Conservation (phyloP, 2,113 vertebrate species). For the Pteruthius melanotis region DNA sequence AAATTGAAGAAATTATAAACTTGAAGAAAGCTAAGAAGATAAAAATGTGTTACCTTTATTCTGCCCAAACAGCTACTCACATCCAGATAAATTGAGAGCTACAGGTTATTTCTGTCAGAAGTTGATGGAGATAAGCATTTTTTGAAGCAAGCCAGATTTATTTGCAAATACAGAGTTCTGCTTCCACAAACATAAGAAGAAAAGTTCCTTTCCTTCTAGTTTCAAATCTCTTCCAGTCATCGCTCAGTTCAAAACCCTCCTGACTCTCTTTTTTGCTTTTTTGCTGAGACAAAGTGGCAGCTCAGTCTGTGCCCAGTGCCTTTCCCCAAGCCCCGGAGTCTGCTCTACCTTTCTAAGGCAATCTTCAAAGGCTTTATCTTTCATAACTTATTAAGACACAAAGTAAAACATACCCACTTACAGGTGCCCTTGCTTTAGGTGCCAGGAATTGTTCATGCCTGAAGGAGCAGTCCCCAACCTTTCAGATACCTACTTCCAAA, state of each 20-base stretch:
- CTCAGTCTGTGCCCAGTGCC: neutral
- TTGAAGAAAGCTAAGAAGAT: neutral
- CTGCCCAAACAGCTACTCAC: neutral
- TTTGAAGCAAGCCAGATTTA: neutral
- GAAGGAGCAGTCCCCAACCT: neutral
- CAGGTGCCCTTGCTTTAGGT: fast-evolving
- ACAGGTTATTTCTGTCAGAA: neutral
- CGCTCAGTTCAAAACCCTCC: neutral
- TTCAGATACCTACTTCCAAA: neutral
- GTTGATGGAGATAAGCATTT: neutral
- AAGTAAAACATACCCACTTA: neutral
- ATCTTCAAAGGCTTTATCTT: neutral
- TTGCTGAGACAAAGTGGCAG: neutral
- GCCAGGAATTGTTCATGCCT: neutral
- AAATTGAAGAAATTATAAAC: neutral
- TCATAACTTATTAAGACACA: neutral
- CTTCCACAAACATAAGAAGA: neutral
- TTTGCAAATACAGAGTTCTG: neutral
- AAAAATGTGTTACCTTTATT: neutral
- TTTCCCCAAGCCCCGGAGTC: neutral
- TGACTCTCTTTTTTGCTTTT: neutral
- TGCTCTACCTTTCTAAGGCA: neutral
- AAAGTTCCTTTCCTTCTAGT: neutral
- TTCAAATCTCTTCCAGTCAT: neutral
- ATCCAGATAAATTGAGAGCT: neutral